Evolutionary conservation across 2,888 invertebrate genomes (phyloP).

Genomic region (Ernsta delagoae): DNA sequence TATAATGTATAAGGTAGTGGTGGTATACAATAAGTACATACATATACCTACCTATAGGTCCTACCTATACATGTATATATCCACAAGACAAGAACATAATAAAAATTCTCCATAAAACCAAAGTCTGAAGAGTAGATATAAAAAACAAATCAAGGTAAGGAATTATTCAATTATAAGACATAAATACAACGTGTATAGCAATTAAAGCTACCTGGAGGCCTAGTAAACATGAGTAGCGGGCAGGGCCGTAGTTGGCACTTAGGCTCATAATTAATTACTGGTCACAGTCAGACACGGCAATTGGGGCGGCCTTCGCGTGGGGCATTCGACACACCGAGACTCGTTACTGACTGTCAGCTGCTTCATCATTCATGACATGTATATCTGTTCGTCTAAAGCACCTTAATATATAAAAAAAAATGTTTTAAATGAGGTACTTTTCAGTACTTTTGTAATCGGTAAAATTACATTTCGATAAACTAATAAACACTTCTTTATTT

Average conservation of each 20-base stretch:
- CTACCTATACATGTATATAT: too few species aligned
- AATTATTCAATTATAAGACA: conserved; percentile 10
- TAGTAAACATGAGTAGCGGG: conserved; percentile 22
- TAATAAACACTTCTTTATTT: too few species aligned
- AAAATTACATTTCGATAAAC: too few species aligned
- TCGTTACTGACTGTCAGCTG: neutral
- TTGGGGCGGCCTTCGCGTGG: conserved; percentile 66
- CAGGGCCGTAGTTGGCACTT: conserved; percentile 32
- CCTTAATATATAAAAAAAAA: too few species aligned
- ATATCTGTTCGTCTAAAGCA: neutral
- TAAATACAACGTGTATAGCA: conserved; percentile 5
- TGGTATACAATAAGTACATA: too few species aligned
- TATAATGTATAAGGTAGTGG: too few species aligned
- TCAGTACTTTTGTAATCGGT: too few species aligned
- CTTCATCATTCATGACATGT: conserved; percentile 19
- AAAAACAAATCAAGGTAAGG: neutral
- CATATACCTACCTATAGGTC: too few species aligned
- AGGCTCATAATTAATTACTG: conserved; percentile 65
- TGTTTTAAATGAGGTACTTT: too few species aligned
- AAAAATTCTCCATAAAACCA: neutral
- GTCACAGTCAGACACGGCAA: conserved; percentile 56
- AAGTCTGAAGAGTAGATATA: neutral
- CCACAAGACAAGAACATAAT: too few species aligned
- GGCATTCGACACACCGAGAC: conserved; percentile 46
- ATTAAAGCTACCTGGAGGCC: conserved; percentile 35